phyloP scores from a whole-genome alignment of 1,140 invertebrate species.

The Tetranychus urticae region DNA sequence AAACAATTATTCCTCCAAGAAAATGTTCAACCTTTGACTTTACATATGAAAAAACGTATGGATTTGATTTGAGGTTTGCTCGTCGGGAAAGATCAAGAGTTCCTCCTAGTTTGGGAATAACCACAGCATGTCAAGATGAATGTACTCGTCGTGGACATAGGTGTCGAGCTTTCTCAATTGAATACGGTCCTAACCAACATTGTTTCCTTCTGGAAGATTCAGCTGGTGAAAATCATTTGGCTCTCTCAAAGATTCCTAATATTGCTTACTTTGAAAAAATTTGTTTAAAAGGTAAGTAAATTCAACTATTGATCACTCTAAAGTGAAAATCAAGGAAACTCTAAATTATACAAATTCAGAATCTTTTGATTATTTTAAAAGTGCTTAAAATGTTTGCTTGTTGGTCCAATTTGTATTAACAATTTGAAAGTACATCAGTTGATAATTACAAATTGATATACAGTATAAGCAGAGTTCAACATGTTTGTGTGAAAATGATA shows the following conservation, averaged over 20 bases:
- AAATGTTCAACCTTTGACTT: slow-evolving; percentile 12
- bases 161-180: slow-evolving; percentile 23
- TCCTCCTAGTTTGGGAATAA: slow-evolving; percentile 17
- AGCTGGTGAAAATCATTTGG: slow-evolving; percentile 18
- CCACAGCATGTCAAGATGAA: slow-evolving; percentile 22
- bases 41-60: slow-evolving; percentile 24
- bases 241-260: slow-evolving; percentile 19
- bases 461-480: no score
- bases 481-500: no score
- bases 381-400: not conserved
- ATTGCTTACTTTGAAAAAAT: slow-evolving; percentile 28
- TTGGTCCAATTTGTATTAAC: not conserved
- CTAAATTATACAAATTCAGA: no score
- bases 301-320: not conserved
- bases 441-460: no score
- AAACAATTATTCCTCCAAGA: not conserved
- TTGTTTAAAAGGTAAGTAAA: slow-evolving; percentile 16
- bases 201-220: slow-evolving; percentile 23
- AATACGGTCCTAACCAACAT: slow-evolving; percentile 19
- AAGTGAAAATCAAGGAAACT: no score
- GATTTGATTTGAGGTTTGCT: slow-evolving; percentile 15
- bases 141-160: slow-evolving; percentile 22
- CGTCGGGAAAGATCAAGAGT: slow-evolving; percentile 20
- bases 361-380: not conserved
- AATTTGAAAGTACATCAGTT: no score